Evolutionary conservation across 2,797 vertebrate species (phyloP), one percentile per base, ranked within the genome.

Genomic region (Perodicticus potto): DNA sequence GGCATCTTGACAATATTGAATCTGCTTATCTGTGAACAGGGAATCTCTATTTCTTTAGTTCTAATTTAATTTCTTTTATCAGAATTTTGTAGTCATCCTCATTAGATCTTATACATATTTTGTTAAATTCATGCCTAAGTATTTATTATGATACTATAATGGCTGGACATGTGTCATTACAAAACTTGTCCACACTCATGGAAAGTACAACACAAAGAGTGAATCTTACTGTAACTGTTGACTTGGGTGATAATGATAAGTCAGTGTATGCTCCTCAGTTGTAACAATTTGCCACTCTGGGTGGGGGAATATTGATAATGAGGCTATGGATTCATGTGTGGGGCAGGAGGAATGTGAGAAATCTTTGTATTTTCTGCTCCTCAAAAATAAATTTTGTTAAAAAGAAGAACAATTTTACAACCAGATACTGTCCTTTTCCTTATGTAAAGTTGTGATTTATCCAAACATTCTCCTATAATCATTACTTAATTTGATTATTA

Each of bases 1-100:
- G 34, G 23, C 20, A 78, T 57, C 13, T 53, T 78, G 32, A 63
- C 80, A 29, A 25, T 72, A 32, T 19, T 55, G 27, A 40, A 5
- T 89, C 23, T 89, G 89, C 67, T 4, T 89, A 32, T 19, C n/a
- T 16, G 57, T 89, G 19, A 63, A 40, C n/a, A 45, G 45, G 43
- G 14, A 76, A 4, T 84, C 34, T 84, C 17, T 43, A 55, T 70
- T 77, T 70, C 43, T 70, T 88, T 92, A 61, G 20, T 88, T 78
- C 17, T 92, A 72, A 27, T 83, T 89, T 19, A 7, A 22, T 84
- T 53, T 83, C 17, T 86, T 83, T 95, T 12, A 53, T 55, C n/a
- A 63, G 37, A 53, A 22, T 83, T 55, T 78, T 83, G 4, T 7
- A 78, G 5, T 72, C 77, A 76, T 88, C 32, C 7, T 72, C 63